These are phyloP conservation scores for Eleginops maclovinus DNA, from an alignment of 2,113 vertebrate genomes.

Conservation along the genomic window DNA sequence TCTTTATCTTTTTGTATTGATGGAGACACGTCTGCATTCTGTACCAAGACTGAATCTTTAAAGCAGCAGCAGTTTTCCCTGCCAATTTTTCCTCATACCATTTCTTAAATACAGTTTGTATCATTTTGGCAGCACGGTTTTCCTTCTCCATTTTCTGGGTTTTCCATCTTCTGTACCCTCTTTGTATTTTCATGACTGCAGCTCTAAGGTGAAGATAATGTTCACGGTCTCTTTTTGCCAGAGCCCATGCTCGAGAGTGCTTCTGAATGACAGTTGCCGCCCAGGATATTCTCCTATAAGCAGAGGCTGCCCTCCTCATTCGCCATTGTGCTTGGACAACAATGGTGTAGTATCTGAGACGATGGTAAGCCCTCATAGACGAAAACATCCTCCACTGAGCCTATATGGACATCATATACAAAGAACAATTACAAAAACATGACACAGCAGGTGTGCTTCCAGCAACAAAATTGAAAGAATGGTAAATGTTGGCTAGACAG, in stretches of 20 bases:
- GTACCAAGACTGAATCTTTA: slow-evolving; percentile 91
- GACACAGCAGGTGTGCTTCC: not conserved
- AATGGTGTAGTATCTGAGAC: slow-evolving; percentile 78
- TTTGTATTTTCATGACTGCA: slow-evolving; percentile 83
- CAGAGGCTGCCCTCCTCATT: slow-evolving; percentile 81
- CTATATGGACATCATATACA: slow-evolving; percentile 69
- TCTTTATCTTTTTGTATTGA: slow-evolving; percentile 69
- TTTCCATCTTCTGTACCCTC: slow-evolving; percentile 86
- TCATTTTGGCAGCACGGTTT: slow-evolving; percentile 74
- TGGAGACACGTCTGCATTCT: slow-evolving; percentile 63
- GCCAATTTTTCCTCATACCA: slow-evolving; percentile 78
- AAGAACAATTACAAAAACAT: not conserved
- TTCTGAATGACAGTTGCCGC: slow-evolving; percentile 85
- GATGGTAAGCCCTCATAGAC: slow-evolving; percentile 79
- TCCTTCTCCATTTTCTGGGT: slow-evolving; percentile 66
- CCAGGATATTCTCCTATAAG: slow-evolving; percentile 77
- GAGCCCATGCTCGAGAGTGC: slow-evolving; percentile 70
- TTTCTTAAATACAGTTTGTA: slow-evolving; percentile 86
- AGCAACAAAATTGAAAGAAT: too few species aligned
- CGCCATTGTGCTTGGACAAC: slow-evolving; percentile 87
- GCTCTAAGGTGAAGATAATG: slow-evolving; percentile 77
- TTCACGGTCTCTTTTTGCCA: slow-evolving; percentile 74
- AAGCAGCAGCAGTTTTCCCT: slow-evolving; percentile 74
- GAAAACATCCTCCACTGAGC: slow-evolving; percentile 86
- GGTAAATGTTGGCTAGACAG: not conserved